These are phyloP conservation scores for Drosophila borborema DNA, from an alignment of 2,888 invertebrate genomes.

Conservation along the genomic window DNA sequence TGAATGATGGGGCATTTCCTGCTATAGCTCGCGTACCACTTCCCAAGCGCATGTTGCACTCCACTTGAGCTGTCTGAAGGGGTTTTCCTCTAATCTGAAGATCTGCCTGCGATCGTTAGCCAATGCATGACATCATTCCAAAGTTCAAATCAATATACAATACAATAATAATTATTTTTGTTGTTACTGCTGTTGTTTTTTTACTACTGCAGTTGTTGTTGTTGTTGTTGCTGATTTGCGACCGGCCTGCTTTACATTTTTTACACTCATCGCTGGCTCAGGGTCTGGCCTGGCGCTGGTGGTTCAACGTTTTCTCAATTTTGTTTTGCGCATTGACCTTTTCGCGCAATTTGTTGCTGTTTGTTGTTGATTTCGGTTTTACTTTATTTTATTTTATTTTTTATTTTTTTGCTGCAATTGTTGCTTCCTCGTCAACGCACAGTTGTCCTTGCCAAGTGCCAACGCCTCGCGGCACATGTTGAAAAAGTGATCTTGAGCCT, in stretches of 20 bases:
- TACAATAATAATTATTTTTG: neutral
- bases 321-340: constrained; percentile 69
- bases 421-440: constrained; percentile 45
- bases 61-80: constrained; percentile 17
- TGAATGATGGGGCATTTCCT: constrained; percentile 3
- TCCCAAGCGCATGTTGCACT: constrained; percentile 5
- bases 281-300: constrained; percentile 63
- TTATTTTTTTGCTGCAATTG: constrained; percentile 16
- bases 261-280: constrained; percentile 38
- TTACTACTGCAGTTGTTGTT: neutral
- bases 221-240: constrained; percentile 32
- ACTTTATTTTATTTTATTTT: neutral
- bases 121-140: constrained; percentile 51
- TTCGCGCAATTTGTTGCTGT: constrained; percentile 45
- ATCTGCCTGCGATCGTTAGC: constrained; percentile 36
- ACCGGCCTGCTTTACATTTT: constrained; percentile 66
- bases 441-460: constrained; percentile 71
- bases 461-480: constrained; percentile 49
- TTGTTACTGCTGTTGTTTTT: constrained; percentile 4
- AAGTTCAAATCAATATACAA: constrained; percentile 38
- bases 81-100: constrained; percentile 16
- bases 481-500: constrained; percentile 21
- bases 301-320: constrained; percentile 63
- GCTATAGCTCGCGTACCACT: neutral
- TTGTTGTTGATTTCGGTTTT: constrained; percentile 28